Evolutionary conservation across 1,140 invertebrate genomes (phyloP).

Genomic region (Neuroterus valhalla): DNA sequence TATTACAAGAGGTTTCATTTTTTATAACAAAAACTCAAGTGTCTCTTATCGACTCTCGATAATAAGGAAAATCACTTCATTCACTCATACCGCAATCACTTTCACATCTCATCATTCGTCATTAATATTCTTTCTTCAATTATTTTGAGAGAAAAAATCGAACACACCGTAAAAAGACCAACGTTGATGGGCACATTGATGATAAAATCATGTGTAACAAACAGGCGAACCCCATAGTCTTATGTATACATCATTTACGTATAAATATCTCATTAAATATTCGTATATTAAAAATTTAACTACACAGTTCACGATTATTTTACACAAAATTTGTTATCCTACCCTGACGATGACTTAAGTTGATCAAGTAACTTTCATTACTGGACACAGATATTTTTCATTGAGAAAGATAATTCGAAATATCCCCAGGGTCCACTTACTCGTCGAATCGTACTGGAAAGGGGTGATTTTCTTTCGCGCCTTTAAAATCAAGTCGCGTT

Average conservation of each 20-base stretch:
- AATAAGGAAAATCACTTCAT: slow-evolving; percentile 22
- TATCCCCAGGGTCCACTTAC: slow-evolving; percentile 40
- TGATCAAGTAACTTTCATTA: slow-evolving; percentile 63
- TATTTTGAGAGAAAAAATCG: slow-evolving; percentile 31
- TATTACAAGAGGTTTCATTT: slow-evolving; percentile 57
- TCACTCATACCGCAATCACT: slow-evolving; percentile 21
- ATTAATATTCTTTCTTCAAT: slow-evolving; percentile 22
- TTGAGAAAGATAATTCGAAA: slow-evolving; percentile 31
- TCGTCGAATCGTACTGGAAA: slow-evolving; percentile 35
- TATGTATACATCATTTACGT: slow-evolving; percentile 63
- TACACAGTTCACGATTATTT: slow-evolving; percentile 70
- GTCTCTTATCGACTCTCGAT: background rate
- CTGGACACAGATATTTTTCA: slow-evolving; percentile 50
- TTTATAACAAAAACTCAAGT: background rate
- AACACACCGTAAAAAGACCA: slow-evolving; percentile 36
- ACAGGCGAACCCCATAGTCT: slow-evolving; percentile 56
- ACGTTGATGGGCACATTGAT: slow-evolving; percentile 60
- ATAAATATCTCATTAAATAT: slow-evolving; percentile 65
- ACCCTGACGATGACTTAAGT: slow-evolving; percentile 63
- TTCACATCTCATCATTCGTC: slow-evolving; percentile 22
- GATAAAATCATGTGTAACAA: slow-evolving; percentile 59
- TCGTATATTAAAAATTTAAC: slow-evolving; percentile 69
- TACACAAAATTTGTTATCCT: slow-evolving; percentile 69
- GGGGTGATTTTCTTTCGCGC: slow-evolving; percentile 11
- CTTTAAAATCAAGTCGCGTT: slow-evolving; percentile 13